Percentiles rank a stretch among this genome's conserved stretches.
phyloP scores from a whole-genome alignment of 2,797 vertebrate genomes.

The Apogon hyalosoma region DNA sequence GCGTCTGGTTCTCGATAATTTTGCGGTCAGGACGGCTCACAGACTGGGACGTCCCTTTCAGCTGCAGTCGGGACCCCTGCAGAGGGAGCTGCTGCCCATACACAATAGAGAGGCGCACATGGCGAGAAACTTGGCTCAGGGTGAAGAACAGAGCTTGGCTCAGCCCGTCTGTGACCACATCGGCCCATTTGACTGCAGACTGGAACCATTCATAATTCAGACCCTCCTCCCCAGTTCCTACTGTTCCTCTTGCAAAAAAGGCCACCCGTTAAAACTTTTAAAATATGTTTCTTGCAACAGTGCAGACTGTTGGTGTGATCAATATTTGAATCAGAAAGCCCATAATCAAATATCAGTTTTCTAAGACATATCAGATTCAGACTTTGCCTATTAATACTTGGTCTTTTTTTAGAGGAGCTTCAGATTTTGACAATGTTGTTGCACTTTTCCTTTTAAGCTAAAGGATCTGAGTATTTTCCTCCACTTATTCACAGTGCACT shows the following conservation, averaged over 20 bases:
- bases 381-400: too few species aligned
- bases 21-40: slow-evolving; percentile 4
- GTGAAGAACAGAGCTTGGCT: slow-evolving; percentile 12
- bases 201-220: slow-evolving; percentile 25
- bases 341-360: too few species aligned
- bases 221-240: slow-evolving; percentile 19
- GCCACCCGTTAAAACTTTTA: neutral
- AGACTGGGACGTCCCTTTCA: slow-evolving; percentile 41
- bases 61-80: slow-evolving; percentile 48
- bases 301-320: neutral
- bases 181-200: slow-evolving; percentile 39
- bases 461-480: neutral
- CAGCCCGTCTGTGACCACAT: slow-evolving; percentile 30
- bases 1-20: slow-evolving; percentile 23
- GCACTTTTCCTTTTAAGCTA: neutral
- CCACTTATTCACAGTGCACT: neutral
- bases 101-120: slow-evolving; percentile 49
- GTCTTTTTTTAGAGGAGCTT: too few species aligned
- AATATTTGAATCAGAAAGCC: too few species aligned
- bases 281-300: neutral
- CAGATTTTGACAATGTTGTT: too few species aligned
- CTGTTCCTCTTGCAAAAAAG: neutral
- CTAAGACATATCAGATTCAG: too few species aligned
- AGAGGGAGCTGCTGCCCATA: slow-evolving; percentile 51
- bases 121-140: slow-evolving; percentile 58